Evolutionary conservation across 2,888 invertebrate species (phyloP), one percentile per base, ranked within the genome.

Genomic region (Epirrhoe tristata): DNA sequence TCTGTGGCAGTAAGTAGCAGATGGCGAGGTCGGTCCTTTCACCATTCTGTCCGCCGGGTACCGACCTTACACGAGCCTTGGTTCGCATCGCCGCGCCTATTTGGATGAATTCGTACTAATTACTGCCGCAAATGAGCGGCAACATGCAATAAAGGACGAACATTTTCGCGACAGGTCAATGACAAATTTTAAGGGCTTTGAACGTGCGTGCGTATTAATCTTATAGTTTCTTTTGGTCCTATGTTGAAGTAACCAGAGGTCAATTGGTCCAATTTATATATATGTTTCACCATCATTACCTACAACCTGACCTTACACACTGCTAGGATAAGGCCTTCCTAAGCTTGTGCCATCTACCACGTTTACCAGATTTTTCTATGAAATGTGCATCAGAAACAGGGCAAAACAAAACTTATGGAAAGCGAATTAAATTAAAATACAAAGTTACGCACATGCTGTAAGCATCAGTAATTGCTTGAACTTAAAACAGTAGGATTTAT

Each of bases 11-110:
- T 66, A 61, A 66, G 70, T 66, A 66, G 71, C 80, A 79, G 84
- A 86, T 85, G 83, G 83, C 90, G 90, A 90, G 90, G 90, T 88
- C 90, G 85, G 86, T 84, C 90, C 91, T 91, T 91, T 91, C 91
- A 91, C 91, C 88, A 80, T 84, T 87, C 88, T 86, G 90, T 77
- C 78, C 81, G 88, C 84, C 87, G 77, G 81, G 88, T 86, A 81
- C 83, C 88, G 89, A 87, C 90, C 89, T 90, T 87, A 88, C 81
- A 74, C 81, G 81, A 83, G 85, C 90, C 90, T 90, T 90, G 84
- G 87, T 83, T 79, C 75, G 60, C 57, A 67, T 59, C 67, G 59
- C 54, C 77, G 81, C 78, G 66, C 80, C 81, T 79, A 79, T 80
- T 74, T 73, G 73, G 73, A 77, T 68, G 69, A 74, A 60, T 66